Percentiles rank a stretch among this genome's conserved stretches.
Evolutionary conservation across 1,140 invertebrate genomes (phyloP).

Genomic region (Metaphire vulgaris): DNA sequence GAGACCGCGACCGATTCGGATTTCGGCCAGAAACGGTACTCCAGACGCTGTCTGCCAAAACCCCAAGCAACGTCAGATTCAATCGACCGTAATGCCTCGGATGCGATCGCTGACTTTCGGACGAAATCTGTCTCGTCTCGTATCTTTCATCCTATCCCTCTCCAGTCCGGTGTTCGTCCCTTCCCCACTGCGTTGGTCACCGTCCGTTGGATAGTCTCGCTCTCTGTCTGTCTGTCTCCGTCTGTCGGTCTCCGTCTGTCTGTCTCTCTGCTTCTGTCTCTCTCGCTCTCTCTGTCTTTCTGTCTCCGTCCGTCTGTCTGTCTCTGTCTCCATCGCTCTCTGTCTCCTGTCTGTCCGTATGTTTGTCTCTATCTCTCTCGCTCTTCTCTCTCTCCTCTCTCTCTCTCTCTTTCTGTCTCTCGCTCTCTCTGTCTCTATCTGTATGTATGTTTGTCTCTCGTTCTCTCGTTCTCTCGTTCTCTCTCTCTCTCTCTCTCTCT

Average conservation of each 20-base stretch:
- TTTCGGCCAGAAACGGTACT: too few species aligned
- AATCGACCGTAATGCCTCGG: background rate
- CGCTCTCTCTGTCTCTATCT: background rate
- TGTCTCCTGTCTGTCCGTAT: background rate
- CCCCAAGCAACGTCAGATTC: too few species aligned
- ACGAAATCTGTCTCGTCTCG: background rate
- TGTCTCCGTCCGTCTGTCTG: background rate
- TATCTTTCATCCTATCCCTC: background rate
- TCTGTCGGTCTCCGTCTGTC: background rate
- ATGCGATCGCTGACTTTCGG: background rate
- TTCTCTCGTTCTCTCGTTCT: background rate
- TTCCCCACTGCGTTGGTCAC: too few species aligned
- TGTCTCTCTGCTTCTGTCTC: background rate
- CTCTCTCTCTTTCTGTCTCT: background rate
- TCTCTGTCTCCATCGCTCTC: background rate
- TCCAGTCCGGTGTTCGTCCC: too few species aligned
- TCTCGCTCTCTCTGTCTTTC: background rate
- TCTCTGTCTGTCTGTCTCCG: background rate
- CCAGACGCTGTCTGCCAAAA: too few species aligned
- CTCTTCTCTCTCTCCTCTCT: background rate
- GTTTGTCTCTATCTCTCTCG: background rate
- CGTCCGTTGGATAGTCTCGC: too few species aligned
- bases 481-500: background rate
- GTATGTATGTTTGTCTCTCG: background rate
- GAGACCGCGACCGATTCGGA: too few species aligned